Percentiles rank a stretch among this genome's conserved stretches.
phyloP scores from a whole-genome alignment of 2,113 vertebrate genomes.

The Ophthalmolycus amberensis region DNA sequence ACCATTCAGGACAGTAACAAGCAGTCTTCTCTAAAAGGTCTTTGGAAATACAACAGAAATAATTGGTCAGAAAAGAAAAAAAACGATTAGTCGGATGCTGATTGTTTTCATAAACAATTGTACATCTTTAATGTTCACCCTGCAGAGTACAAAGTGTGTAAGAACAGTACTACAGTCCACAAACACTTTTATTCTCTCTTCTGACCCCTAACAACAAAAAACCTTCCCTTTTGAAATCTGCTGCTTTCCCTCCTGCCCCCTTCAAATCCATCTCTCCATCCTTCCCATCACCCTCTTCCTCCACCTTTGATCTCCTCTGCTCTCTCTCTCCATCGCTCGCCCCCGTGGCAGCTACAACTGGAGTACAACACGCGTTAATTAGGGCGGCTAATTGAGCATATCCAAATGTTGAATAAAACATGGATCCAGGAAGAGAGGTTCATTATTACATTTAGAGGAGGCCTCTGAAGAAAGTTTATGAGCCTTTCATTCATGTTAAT shows the following conservation, averaged over 20 bases:
- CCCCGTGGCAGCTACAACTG: constrained; percentile 37
- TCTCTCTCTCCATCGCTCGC: constrained; percentile 3
- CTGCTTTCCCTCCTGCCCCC: constrained; percentile 4
- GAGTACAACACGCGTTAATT: constrained; percentile 65
- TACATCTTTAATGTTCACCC: neutral
- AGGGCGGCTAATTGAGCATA: constrained; percentile 75
- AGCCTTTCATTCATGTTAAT: constrained; percentile 75
- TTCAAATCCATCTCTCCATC: neutral
- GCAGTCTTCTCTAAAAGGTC: neutral
- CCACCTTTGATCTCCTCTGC: constrained; percentile 34
- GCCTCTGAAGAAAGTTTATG: constrained; percentile 74
- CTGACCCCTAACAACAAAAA: neutral
- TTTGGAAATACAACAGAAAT: constrained; percentile 14
- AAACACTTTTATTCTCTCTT: neutral
- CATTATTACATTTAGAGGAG: constrained; percentile 66
- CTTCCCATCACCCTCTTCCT: neutral
- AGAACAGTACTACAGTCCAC: neutral
- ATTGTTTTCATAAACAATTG: constrained; percentile 11
- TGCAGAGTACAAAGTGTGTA: neutral
- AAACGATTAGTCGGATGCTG: neutral
- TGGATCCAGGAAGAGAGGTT: constrained; percentile 60
- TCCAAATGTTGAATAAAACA: constrained; percentile 78
- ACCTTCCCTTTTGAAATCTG: neutral
- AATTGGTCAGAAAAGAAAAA: neutral
- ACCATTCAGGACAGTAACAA: neutral